Conservation (phyloP, 92 coral and sea anemone species). For the Porites rus region DNA sequence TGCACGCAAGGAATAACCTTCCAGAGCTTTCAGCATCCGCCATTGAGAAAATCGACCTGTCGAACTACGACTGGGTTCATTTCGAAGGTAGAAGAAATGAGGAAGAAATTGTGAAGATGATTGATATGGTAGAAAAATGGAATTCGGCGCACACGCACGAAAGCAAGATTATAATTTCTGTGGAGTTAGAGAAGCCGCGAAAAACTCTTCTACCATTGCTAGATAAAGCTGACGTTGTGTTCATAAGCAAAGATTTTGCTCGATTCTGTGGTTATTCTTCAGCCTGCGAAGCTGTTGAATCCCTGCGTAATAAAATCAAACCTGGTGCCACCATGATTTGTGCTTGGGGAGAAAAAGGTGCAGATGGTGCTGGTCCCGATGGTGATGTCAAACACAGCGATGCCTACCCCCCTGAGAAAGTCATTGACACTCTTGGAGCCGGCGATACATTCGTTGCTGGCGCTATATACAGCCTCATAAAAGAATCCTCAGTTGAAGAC, state of each 20-base stretch:
- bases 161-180: constrained; percentile 71
- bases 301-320: constrained; percentile 38
- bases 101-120: constrained; percentile 80
- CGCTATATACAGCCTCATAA: constrained; percentile 57
- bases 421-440: constrained; percentile 91
- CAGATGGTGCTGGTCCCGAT: constrained; percentile 11
- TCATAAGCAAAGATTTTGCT: constrained; percentile 85
- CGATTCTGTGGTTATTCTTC: constrained; percentile 68
- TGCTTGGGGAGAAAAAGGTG: constrained; percentile 91
- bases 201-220: constrained; percentile 53
- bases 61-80: constrained; percentile 82
- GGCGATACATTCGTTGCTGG: constrained; percentile 97
- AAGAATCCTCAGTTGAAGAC: constrained; percentile 70
- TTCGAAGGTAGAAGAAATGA: constrained; percentile 88
- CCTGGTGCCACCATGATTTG: constrained; percentile 71
- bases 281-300: constrained; percentile 73
- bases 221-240: constrained; percentile 76
- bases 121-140: constrained; percentile 59
- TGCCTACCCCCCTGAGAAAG: constrained; percentile 74
- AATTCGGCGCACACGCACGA: constrained; percentile 22
- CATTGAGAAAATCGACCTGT: constrained; percentile 70
- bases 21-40: constrained; percentile 74
- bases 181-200: constrained; percentile 86
- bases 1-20: constrained; percentile 77
- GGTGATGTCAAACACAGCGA: constrained; percentile 65